A percentile compares a stretch with the other conserved stretches of the same genome.
Evolutionary conservation across 1,140 invertebrate genomes (phyloP).

Genomic region (Meteorus sp.): DNA sequence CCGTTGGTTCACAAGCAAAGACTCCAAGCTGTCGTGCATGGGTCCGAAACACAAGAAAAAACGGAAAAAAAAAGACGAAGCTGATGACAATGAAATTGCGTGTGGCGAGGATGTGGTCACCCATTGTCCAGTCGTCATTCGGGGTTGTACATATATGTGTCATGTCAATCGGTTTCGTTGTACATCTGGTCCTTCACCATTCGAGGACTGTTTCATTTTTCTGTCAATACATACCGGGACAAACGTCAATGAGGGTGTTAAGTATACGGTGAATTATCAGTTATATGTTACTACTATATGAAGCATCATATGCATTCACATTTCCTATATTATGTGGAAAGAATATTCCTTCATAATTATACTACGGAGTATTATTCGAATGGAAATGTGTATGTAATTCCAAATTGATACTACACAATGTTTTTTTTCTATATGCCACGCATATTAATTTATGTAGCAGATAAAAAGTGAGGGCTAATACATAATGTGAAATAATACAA

Average conservation of each 20-base stretch:
- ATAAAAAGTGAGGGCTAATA: too few species aligned
- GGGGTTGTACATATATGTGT: neutral
- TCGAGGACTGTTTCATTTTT: neutral
- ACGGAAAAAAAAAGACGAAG: too few species aligned
- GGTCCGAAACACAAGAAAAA: slow-evolving; percentile 16
- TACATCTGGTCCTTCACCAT: slow-evolving; percentile 26
- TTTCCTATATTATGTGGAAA: too few species aligned
- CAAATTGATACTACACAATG: slow-evolving; percentile 10
- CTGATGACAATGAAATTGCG: slow-evolving; percentile 34
- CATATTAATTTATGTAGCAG: too few species aligned
- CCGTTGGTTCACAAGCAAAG: slow-evolving; percentile 16
- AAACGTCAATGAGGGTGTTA: slow-evolving; percentile 6
- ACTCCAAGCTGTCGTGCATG: slow-evolving; percentile 21
- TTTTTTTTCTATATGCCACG: too few species aligned
- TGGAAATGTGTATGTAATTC: neutral
- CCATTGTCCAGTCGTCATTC: slow-evolving; percentile 28
- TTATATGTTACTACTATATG: too few species aligned
- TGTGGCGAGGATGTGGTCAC: slow-evolving; percentile 35
- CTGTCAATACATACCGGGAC: slow-evolving; percentile 17
- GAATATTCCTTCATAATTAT: too few species aligned
- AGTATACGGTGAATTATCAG: slow-evolving; percentile 16
- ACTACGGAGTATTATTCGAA: too few species aligned
- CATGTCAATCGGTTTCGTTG: slow-evolving; percentile 31
- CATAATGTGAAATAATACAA: too few species aligned
- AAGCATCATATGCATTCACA: neutral